Evolutionary conservation across 35 echinoderm and acorn worm species (phyloP).

Genomic region (Apostichopus parvimensis): DNA sequence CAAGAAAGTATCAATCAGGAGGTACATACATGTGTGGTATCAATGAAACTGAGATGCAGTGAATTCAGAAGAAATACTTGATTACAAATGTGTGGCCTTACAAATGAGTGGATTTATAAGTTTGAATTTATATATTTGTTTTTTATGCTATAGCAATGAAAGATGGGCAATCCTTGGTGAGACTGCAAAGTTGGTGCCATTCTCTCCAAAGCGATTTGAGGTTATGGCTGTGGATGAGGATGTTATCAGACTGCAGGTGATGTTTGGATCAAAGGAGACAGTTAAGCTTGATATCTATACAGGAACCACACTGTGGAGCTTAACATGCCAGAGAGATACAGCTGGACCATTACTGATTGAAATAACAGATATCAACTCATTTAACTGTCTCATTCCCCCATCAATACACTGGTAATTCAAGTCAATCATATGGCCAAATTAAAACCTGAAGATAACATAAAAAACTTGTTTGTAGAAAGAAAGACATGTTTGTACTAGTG

Average conservation of each 20-base stretch:
- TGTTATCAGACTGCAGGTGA: slow-evolving; percentile 10
- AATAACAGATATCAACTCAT: slow-evolving; percentile 22
- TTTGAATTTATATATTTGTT: background rate
- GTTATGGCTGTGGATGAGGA: slow-evolving; percentile 8
- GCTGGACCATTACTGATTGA: slow-evolving; percentile 41
- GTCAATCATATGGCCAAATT: background rate
- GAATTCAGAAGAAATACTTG: background rate
- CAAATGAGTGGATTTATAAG: no score
- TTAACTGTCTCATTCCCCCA: slow-evolving; percentile 22
- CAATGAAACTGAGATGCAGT: no score
- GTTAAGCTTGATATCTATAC: slow-evolving; percentile 11
- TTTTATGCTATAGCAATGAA: slow-evolving; percentile 13
- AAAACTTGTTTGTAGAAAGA: background rate
- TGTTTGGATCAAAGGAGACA: slow-evolving; percentile 21
- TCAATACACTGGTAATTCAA: background rate
- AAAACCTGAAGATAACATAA: no score
- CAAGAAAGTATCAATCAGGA: no score
- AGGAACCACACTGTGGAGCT: slow-evolving; percentile 5
- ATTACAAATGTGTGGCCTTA: no score
- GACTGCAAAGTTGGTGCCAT: slow-evolving; percentile 32
- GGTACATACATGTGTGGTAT: no score
- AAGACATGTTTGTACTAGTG: background rate
- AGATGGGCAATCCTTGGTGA: slow-evolving; percentile 45
- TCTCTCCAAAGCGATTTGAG: slow-evolving; percentile 48
- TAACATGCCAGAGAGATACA: background rate